Evolutionary conservation across 23 tunicate genomes (phyloP).

Genomic region (Pegea sp.): DNA sequence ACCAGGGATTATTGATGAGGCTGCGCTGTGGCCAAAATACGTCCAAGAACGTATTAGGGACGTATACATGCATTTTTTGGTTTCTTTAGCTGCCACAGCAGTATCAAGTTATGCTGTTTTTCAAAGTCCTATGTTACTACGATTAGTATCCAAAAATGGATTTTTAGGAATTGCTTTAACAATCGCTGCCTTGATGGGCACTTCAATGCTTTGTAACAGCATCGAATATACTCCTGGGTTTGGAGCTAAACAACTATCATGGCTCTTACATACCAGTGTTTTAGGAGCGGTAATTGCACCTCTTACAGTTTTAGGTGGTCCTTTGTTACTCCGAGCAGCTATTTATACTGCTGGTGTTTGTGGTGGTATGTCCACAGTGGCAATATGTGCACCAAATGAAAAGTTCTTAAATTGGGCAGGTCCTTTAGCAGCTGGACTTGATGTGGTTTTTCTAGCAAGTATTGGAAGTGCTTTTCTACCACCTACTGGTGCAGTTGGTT

Average conservation of each 20-base stretch:
- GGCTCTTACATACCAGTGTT: constrained; percentile 73
- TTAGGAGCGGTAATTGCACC: constrained; percentile 98
- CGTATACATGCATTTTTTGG: constrained; percentile 70
- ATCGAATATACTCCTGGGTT: constrained; percentile 76
- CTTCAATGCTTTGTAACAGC: constrained; percentile 54
- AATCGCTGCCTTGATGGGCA: constrained; percentile 71
- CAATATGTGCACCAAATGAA: constrained; percentile 90
- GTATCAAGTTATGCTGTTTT: constrained; percentile 51
- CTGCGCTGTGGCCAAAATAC: constrained; percentile 75
- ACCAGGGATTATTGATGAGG: constrained; percentile 54
- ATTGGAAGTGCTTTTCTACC: constrained; percentile 74
- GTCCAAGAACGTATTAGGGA: constrained; percentile 52
- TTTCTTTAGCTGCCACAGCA: constrained; percentile 62
- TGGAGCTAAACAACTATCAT: constrained; percentile 69
- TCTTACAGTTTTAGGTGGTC: constrained; percentile 66
- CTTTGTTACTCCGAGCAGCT: constrained; percentile 77
- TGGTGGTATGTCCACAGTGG: constrained; percentile 79
- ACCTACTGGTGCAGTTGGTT: constrained; percentile 67
- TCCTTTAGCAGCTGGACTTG: constrained; percentile 87
- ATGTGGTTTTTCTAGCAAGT: constrained; percentile 82
- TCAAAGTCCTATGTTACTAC: constrained; percentile 47
- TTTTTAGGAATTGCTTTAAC: constrained; percentile 45
- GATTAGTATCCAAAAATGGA: constrained; percentile 51
- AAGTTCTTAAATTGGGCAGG: constrained; percentile 68
- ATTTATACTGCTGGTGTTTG: constrained; percentile 93